Base-by-base conservation (phyloP, 2,797 vertebrate genomes). In the Paedocypris micromegethes region DNA sequence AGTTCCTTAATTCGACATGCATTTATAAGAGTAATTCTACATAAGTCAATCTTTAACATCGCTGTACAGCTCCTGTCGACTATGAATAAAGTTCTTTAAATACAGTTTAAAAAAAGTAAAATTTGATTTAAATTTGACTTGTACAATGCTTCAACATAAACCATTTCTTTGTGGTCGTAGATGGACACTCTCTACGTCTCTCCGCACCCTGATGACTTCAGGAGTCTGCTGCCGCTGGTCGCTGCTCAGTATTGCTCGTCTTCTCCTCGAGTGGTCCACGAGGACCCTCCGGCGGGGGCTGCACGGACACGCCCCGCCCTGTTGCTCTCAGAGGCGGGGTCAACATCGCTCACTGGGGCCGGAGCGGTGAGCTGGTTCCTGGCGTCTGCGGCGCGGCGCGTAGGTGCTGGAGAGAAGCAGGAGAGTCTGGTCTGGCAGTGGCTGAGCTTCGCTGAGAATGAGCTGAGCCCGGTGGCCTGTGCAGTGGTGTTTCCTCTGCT, bases 381-480 rank as follows among this genome's bases (percentile, higher is more conserved):
- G 77, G 84, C 86, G 3, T 80, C 47, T 37, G 82, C 80, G 58
- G 86, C 79, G 3, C 80, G 83, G 56, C 86, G 67, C 37, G 81
- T 78, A 0, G 90, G 89, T 4, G 49, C 47, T 0, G 80, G 83
- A 39, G 5, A 60, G 3, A 85, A 87, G 72, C 84, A 89, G 47
- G 81, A 86, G 73, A 89, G 91, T 50, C 86, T 91, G 6, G 88
- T 94, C 67, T 91, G 91, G 81, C 93, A 94, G 85, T 95, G 93
- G 93, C 85, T 93, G 64, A 93, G 85, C 79, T 94, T 92, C 39
- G 89, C 91, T 0, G 92, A 94, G 70, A 91, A 89, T 3, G 93
- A 95, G 64, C 75, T 94, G n/a, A 81, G 83, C 3, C 92, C 93
- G 0, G 86, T 90, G 8, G 88, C 90, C 6, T 93, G 91, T 44